A percentile compares a stretch with the other conserved stretches of the same genome.
Conservation (phyloP, 2,888 invertebrate genomes). For the Microctonus hyperodae region DNA sequence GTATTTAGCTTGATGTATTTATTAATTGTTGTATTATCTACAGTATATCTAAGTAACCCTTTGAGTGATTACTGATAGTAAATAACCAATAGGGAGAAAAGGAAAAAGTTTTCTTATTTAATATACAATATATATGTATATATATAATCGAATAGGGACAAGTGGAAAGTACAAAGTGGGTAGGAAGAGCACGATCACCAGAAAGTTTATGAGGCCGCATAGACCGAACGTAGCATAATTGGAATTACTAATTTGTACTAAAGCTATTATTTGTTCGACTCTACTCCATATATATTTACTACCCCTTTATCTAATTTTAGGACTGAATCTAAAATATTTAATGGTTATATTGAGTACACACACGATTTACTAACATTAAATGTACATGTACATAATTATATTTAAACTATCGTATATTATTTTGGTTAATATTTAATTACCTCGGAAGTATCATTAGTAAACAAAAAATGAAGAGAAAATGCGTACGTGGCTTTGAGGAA, state of each 20-base stretch:
- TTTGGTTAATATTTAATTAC: background rate
- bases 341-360: background rate
- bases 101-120: background rate
- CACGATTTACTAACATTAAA: background rate
- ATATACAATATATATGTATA: background rate
- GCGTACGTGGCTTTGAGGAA: background rate
- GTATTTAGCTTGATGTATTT: background rate
- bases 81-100: background rate
- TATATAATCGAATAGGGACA: background rate
- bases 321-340: conserved; percentile 6
- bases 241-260: conserved; percentile 39
- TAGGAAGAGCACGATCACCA: conserved; percentile 1
- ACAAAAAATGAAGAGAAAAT: background rate
- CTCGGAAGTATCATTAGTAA: background rate
- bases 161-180: conserved; percentile 7
- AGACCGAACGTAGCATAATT: conserved; percentile 35
- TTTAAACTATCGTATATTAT: background rate
- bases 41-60: background rate
- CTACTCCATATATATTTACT: conserved; percentile 7
- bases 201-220: conserved; percentile 26
- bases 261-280: background rate
- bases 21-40: background rate
- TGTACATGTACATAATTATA: background rate
- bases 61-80: background rate
- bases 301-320: conserved; percentile 14